Conservation (phyloP, 2,113 vertebrate genomes). For the Nibea coibor region DNA sequence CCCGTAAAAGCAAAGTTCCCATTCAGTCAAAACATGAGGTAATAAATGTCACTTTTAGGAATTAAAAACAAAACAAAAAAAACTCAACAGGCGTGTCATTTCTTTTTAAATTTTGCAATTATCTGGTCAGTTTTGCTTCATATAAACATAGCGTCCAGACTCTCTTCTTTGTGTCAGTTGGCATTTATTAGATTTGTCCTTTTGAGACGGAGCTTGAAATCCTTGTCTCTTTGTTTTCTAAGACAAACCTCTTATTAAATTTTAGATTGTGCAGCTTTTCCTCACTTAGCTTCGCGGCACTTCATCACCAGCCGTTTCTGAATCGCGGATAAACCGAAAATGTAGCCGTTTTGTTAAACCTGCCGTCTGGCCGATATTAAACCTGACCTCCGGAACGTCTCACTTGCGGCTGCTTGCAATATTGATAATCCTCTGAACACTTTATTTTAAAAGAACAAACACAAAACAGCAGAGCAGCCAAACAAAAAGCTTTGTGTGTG, state of each 20-base stretch:
- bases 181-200: not conserved
- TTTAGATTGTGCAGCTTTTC: not conserved
- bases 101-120: not conserved
- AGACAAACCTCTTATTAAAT: not conserved
- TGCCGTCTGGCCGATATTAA: not conserved
- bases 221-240: not conserved
- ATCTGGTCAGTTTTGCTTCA: not conserved
- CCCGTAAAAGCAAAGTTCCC: constrained; percentile 12
- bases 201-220: not conserved
- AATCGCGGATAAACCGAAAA: not conserved
- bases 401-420: not conserved
- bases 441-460: not conserved
- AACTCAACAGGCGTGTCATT: not conserved
- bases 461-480: constrained; percentile 5
- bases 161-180: not conserved
- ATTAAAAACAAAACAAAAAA: not conserved
- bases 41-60: too few species aligned
- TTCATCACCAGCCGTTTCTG: not conserved
- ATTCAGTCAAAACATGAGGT: not conserved
- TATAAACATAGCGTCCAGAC: not conserved
- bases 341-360: not conserved
- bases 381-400: not conserved
- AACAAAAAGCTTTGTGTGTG: constrained; percentile 18
- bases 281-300: not conserved
- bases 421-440: not conserved